Base-by-base conservation (phyloP, 1,140 invertebrate genomes). In the Idris sp. region DNA sequence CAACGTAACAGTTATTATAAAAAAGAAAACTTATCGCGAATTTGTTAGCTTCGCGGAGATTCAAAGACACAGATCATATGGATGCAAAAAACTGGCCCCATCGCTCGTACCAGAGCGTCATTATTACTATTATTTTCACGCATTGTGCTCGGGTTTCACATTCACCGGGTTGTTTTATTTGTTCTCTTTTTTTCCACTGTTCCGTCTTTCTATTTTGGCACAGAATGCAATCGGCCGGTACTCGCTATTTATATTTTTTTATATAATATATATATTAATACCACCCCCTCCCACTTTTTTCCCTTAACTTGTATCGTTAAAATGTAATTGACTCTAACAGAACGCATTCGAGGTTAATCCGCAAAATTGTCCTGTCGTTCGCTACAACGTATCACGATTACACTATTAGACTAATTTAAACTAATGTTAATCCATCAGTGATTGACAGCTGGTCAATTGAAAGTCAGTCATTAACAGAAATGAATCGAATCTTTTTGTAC, bases 281-380 rank as follows among this genome's bases (percentile, higher is more conserved):
- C 30, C 38, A 49, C 51, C 53, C 51, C 51, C 54, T 28, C n/a
- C 28, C 40, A 36, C 36, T 49, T 38, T 54, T 33, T 53, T 76
- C 58, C 71, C 73, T 73, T 79, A 78, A 78, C 68, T 18, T 79
- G 79, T 85, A 85, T 82, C 79, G 79, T 80, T 86, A 85, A 79
- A 84, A 83, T 86, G 83, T 87, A 86, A 87, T 87, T 87, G 86
- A 87, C 85, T 87, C 78, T 78, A 83, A 86, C 83, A 81, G 77
- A 87, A 83, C 79, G 76, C n/a, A n/a, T n/a, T n/a, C n/a, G n/a
- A n/a, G n/a, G n/a, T n/a, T n/a, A n/a, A n/a, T n/a, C 30, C 43
- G 44, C 30, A 40, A 13, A 38, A 31, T 28, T 11, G 48, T 58
- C 16, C 36, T 53, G 53, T 46, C 46, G 65, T 44, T 69, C 38